Base-by-base conservation (phyloP, 1,140 invertebrate species). In the Ectropis grisescens region DNA sequence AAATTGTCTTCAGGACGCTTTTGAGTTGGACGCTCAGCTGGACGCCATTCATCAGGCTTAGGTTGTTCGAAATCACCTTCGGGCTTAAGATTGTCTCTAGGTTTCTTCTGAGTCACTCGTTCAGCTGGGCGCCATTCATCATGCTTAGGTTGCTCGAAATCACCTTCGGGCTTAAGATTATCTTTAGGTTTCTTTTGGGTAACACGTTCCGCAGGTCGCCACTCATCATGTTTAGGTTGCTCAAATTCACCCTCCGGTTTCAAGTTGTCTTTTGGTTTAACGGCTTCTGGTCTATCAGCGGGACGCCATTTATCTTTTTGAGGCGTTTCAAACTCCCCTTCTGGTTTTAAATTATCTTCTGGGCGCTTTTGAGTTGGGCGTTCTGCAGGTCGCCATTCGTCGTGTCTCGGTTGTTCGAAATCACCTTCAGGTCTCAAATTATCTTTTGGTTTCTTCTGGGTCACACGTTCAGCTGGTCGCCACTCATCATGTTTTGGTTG, bases 351-450 rank as follows among this genome's bases (percentile, higher is more conserved):
- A 52, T 88, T 88, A 53, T 89, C 86, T 24, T 80, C 49, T 1
- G 80, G 84, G 42, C 69, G 82, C 50, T 48, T 76, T 52, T 31
- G 72, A 45, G 64, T 64, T 16, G 61, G 74, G 9, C 69, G 42
- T 29, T 85, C 85, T 23, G 70, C 80, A 2, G 83, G 83, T 11
- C 60, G 54, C 56, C 60, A 66, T 33, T 64, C 22, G 7, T 60
- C 42, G 14, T 60, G 47, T 50, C 69, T 42, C 0, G 75, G 75
- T 49, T 67, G 62, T 23, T 86, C 68, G 49, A 87, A 86, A 1
- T 86, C 83, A 2, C 86, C 85, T 58, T 87, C 84, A 7, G 84
- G 75, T 26, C 66, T 60, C 1, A 90, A 48, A 66, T 90, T 88
- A 41, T 90, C 88, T 40, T 83, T 60, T 1, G 84, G 87, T 37